These are phyloP conservation scores for Onychomys arenicola DNA, from an alignment of 2,797 vertebrate genomes.

Conservation along the genomic window DNA sequence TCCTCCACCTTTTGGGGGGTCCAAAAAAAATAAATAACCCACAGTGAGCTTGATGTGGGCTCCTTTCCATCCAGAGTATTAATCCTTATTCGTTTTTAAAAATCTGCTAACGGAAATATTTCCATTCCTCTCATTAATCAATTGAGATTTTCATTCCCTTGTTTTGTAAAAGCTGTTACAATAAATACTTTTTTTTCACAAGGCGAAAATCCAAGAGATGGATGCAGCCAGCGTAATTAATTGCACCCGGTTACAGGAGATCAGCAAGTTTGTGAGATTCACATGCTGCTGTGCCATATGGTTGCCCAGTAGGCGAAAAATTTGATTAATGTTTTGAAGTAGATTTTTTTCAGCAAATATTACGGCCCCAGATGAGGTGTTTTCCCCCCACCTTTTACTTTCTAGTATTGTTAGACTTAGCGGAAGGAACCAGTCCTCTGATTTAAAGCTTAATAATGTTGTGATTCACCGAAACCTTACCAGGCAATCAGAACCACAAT, in stretches of 20 bases:
- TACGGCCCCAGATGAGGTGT: constrained; percentile 95
- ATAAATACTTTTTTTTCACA: constrained; percentile 95
- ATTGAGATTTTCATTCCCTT: constrained; percentile 95
- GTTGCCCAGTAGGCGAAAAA: constrained; percentile 99
- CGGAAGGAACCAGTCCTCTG: constrained; percentile 85
- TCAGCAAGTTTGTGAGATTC: constrained; percentile 99
- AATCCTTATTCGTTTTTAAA: constrained; percentile 90
- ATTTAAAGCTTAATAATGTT: constrained; percentile 88
- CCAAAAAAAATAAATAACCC: neutral
- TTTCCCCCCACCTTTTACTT: constrained; percentile 84
- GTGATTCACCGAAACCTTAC: constrained; percentile 85
- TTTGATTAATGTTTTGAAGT: constrained; percentile 99
- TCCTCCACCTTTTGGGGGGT: constrained; percentile 41
- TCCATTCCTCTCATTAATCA: constrained; percentile 98
- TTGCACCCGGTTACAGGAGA: constrained; percentile 99
- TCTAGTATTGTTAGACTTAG: constrained; percentile 86
- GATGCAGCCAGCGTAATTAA: constrained; percentile 99
- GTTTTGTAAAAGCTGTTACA: constrained; percentile 94
- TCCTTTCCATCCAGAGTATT: constrained; percentile 85
- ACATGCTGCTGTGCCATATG: constrained; percentile 99
- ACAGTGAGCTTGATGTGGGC: constrained; percentile 65
- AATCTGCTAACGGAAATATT: constrained; percentile 95
- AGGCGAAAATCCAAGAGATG: constrained; percentile 96
- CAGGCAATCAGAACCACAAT: constrained; percentile 83
- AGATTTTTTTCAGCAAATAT: constrained; percentile 95